phyloP scores from a whole-genome alignment of 2,113 vertebrate species.

The Agapornis roseicollis region DNA sequence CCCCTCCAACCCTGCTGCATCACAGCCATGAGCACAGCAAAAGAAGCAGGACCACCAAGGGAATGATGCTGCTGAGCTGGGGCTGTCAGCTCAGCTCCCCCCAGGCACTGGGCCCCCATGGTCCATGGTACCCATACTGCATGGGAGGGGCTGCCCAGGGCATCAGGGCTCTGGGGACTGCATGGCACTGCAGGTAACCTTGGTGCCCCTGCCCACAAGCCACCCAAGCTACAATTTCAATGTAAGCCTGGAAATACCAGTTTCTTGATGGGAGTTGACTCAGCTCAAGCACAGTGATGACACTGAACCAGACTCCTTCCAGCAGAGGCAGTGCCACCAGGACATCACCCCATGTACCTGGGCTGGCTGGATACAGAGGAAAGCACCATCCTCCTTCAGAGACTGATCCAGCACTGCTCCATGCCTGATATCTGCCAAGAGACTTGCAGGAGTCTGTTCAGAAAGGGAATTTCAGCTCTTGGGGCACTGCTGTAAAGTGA shows the following conservation, averaged over 20 bases:
- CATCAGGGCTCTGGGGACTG: not conserved
- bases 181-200: accelerated
- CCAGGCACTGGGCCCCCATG: not conserved
- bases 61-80: not conserved
- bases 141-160: accelerated
- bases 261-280: not conserved
- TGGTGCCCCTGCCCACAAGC: not conserved
- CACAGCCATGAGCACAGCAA: accelerated
- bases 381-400: accelerated
- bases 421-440: accelerated
- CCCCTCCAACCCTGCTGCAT: accelerated
- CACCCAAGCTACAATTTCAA: accelerated
- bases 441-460: accelerated
- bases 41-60: accelerated
- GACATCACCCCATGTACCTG: accelerated
- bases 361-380: not conserved
- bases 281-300: accelerated
- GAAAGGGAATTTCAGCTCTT: not conserved
- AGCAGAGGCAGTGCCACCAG: not conserved
- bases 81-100: not conserved
- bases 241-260: not conserved
- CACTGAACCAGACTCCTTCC: not conserved
- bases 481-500: not conserved
- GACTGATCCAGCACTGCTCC: too few relatives aligned
- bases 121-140: accelerated